Percentiles rank a stretch among this genome's conserved stretches.
These are phyloP conservation scores for Hirundo rustica DNA, from an alignment of 2,797 vertebrate genomes.

Conservation along the genomic window DNA sequence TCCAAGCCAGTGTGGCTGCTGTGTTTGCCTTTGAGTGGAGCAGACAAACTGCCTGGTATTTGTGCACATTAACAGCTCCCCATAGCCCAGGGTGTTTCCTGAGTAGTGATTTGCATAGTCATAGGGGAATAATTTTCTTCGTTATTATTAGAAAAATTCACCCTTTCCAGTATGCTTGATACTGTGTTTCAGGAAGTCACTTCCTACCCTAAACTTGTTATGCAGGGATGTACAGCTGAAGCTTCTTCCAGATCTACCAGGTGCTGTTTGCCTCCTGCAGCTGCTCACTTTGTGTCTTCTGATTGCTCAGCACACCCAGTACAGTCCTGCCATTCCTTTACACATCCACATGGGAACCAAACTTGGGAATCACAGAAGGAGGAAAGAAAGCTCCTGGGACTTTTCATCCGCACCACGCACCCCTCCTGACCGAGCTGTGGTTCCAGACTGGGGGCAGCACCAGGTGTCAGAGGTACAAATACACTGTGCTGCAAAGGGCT, in stretches of 20 bases:
- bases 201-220: not conserved
- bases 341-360: not conserved
- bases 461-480: not conserved
- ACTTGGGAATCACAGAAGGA: not conserved
- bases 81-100: not conserved
- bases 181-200: not conserved
- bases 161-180: not conserved
- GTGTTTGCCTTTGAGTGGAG: not conserved
- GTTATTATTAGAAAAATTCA: not conserved
- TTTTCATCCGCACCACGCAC: not conserved
- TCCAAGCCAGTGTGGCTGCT: not conserved
- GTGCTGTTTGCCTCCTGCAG: not conserved
- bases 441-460: not conserved
- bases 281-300: not conserved
- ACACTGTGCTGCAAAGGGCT: not conserved
- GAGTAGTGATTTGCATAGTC: not conserved
- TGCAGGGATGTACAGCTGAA: not conserved
- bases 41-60: not conserved
- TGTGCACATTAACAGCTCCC: not conserved
- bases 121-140: not conserved
- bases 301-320: not conserved
- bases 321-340: not conserved
- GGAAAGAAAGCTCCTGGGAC: not conserved
- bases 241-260: not conserved
- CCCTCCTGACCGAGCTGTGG: not conserved